phyloP scores from a whole-genome alignment of 2,113 vertebrate genomes.

The Callorhinus ursinus region DNA sequence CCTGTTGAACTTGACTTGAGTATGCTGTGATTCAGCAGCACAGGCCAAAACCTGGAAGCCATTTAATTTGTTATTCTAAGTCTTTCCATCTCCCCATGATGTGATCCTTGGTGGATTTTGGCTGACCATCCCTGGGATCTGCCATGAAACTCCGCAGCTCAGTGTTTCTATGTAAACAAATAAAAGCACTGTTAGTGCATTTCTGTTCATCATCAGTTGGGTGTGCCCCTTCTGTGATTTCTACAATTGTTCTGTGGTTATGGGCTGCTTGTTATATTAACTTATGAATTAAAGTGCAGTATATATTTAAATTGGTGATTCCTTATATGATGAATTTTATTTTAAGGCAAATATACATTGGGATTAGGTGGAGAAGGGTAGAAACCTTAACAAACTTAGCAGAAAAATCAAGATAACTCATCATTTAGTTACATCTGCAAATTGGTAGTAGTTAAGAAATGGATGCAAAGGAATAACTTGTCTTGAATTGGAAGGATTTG shows the following conservation, averaged over 20 bases:
- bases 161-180: neutral
- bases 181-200: neutral
- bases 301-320: slow-evolving; percentile 23
- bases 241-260: slow-evolving; percentile 27
- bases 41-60: neutral
- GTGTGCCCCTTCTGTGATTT: neutral
- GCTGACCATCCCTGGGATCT: neutral
- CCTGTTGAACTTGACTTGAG: neutral
- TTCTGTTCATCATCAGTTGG: slow-evolving; percentile 16
- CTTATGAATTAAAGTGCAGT: neutral
- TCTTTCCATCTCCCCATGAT: slow-evolving; percentile 9
- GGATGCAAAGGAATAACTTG: neutral
- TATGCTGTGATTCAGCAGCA: neutral
- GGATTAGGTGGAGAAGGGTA: neutral
- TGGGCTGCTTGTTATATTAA: neutral
- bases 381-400: slow-evolving; percentile 24
- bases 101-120: neutral
- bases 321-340: slow-evolving; percentile 30
- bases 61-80: neutral
- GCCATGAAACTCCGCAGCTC: slow-evolving; percentile 20
- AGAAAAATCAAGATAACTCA: slow-evolving; percentile 31
- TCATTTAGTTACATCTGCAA: neutral
- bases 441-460: neutral
- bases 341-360: slow-evolving; percentile 20
- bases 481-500: slow-evolving; percentile 33